Conservation (phyloP, 2,888 invertebrate species). For the Rhopalosiphum nymphaeae region DNA sequence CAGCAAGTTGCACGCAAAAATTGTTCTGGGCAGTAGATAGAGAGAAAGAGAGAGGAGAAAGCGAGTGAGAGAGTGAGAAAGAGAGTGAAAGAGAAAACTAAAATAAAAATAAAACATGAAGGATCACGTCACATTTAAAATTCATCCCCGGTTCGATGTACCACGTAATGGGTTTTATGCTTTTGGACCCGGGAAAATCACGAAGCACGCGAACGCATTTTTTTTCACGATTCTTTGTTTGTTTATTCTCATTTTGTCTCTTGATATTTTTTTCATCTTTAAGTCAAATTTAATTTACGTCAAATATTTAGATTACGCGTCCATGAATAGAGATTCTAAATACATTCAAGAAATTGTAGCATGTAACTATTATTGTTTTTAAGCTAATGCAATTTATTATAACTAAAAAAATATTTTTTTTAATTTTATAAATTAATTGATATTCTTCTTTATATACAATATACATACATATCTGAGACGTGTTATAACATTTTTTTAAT, state of each 20-base stretch:
- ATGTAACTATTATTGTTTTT: neutral
- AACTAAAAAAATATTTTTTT: neutral
- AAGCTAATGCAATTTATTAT: neutral
- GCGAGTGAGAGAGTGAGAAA: neutral
- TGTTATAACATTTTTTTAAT: neutral
- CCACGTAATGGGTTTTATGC: neutral
- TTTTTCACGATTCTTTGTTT: neutral
- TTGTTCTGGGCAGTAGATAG: neutral
- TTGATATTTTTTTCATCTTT: neutral
- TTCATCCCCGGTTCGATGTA: neutral
- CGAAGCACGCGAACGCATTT: neutral
- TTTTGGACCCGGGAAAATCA: neutral
- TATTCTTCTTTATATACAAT: neutral
- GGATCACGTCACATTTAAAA: slow-evolving; percentile 22
- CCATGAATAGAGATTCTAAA: neutral
- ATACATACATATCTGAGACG: neutral
- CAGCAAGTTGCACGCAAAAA: neutral
- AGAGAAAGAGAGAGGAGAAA: neutral
- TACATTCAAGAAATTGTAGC: neutral
- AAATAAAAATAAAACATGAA: slow-evolving; percentile 40
- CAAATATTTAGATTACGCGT: neutral
- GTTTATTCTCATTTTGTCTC: too few species aligned
- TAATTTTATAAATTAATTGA: neutral
- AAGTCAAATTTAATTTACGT: neutral
- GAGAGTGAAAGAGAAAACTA: neutral